These are phyloP conservation scores for Sinodicranocentrus sp. DNA, from an alignment of 2,888 invertebrate genomes.

Conservation along the genomic window DNA sequence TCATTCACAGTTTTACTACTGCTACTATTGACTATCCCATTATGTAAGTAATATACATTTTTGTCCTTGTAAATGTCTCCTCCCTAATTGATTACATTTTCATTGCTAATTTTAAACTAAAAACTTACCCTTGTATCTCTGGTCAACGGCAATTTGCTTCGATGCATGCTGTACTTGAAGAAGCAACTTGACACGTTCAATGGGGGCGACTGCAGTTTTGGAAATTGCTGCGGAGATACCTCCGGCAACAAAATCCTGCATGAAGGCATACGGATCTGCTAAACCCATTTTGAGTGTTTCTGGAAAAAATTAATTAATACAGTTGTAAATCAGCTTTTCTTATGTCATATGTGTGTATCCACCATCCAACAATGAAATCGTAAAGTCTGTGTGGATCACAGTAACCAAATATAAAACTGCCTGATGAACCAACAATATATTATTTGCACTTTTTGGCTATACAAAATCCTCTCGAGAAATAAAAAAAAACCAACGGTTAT, in stretches of 20 bases:
- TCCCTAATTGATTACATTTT: too few species aligned
- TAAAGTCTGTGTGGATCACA: too few species aligned
- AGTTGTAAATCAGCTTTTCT: background rate
- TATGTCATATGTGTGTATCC: too few species aligned
- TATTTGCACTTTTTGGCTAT: too few species aligned
- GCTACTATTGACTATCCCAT: too few species aligned
- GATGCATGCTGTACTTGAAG: slow-evolving; percentile 96
- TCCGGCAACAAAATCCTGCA: slow-evolving; percentile 94
- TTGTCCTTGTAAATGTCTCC: too few species aligned
- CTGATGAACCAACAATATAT: too few species aligned
- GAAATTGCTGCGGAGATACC: slow-evolving; percentile 95
- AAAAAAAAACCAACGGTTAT: background rate
- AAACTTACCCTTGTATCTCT: slow-evolving; percentile 92
- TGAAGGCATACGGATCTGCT: slow-evolving; percentile 89
- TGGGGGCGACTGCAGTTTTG: slow-evolving; percentile 96
- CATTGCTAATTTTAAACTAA: background rate
- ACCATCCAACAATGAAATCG: too few species aligned
- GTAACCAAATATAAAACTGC: too few species aligned
- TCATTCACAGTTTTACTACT: too few species aligned
- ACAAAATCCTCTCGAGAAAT: too few species aligned
- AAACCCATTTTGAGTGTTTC: slow-evolving; percentile 76
- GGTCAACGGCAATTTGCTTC: slow-evolving; percentile 90
- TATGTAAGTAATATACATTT: too few species aligned
- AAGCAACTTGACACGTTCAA: slow-evolving; percentile 95
- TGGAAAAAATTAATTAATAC: background rate